These are phyloP conservation scores for Sorex araneus DNA, from an alignment of 2,113 vertebrate species.

Conservation along the genomic window DNA sequence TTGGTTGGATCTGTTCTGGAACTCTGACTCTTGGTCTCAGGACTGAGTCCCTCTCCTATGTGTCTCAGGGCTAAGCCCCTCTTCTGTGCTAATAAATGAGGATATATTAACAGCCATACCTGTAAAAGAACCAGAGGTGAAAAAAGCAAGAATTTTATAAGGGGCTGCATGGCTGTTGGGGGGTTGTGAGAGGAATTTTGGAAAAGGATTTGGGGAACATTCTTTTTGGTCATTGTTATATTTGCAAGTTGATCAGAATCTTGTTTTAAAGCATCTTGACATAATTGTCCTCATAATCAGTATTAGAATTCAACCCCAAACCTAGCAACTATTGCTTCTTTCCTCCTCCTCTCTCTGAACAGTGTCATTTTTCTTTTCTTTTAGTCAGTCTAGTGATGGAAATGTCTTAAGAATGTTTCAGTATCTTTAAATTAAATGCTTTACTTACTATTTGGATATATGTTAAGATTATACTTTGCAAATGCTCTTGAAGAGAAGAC, in stretches of 20 bases:
- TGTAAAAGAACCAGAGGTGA: background rate
- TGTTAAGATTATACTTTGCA: slow-evolving; percentile 25
- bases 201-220: background rate
- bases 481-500: slow-evolving; percentile 35
- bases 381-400: background rate
- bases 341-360: background rate
- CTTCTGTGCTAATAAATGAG: background rate
- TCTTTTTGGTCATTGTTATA: background rate
- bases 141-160: background rate
- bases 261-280: background rate
- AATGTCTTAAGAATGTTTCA: background rate
- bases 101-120: background rate
- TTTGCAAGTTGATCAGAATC: background rate
- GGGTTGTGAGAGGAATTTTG: background rate
- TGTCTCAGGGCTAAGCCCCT: too few species aligned
- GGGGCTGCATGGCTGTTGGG: background rate
- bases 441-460: slow-evolving; percentile 43
- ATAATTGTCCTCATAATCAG: background rate
- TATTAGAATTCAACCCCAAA: background rate
- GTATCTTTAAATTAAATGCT: background rate
- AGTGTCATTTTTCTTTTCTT: background rate
- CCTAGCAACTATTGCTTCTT: background rate
- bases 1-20: background rate
- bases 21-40: background rate
- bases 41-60: too few species aligned